Percentiles rank a stretch among this genome's conserved stretches.
Conservation (phyloP, 2,888 invertebrate species). For the Epinotia demarniana region DNA sequence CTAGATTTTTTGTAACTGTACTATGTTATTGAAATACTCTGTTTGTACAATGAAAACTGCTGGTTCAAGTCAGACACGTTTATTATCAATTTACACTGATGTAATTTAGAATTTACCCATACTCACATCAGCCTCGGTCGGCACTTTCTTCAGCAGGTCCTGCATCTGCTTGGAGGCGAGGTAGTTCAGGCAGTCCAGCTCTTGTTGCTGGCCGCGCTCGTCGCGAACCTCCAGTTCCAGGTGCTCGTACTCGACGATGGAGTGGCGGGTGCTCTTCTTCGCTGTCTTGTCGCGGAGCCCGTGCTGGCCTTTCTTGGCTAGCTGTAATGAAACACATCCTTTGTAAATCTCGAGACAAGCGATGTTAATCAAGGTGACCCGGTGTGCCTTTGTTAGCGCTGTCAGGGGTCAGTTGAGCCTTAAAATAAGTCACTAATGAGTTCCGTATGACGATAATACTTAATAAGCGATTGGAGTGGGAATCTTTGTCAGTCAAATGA, state of each 20-base stretch:
- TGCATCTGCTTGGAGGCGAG: slow-evolving; percentile 73
- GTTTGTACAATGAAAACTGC: not conserved
- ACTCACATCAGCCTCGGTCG: slow-evolving; percentile 75
- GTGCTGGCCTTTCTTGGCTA: slow-evolving; percentile 77
- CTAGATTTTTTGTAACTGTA: no score
- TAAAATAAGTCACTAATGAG: no score
- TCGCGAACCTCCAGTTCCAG: slow-evolving; percentile 81
- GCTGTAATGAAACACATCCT: slow-evolving; percentile 54
- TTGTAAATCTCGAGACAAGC: not conserved
- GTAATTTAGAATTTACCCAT: not conserved
- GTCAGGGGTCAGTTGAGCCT: no score
- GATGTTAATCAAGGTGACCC: not conserved
- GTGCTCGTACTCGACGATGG: slow-evolving; percentile 81
- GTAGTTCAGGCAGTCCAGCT: slow-evolving; percentile 81
- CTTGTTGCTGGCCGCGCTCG: slow-evolving; percentile 78
- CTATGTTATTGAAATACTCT: not conserved
- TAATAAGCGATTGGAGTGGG: no score
- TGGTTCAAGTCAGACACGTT: not conserved
- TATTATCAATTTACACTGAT: not conserved
- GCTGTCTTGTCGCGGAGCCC: slow-evolving; percentile 78
- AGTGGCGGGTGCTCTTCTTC: slow-evolving; percentile 79
- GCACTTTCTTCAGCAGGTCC: slow-evolving; percentile 71
- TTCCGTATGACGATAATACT: no score
- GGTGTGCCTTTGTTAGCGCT: no score
- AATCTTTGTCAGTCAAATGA: no score